A percentile compares a stretch with the other conserved stretches of the same genome.
Evolutionary conservation across 1,140 invertebrate species (phyloP).

Genomic region (Dendroctonus valens): DNA sequence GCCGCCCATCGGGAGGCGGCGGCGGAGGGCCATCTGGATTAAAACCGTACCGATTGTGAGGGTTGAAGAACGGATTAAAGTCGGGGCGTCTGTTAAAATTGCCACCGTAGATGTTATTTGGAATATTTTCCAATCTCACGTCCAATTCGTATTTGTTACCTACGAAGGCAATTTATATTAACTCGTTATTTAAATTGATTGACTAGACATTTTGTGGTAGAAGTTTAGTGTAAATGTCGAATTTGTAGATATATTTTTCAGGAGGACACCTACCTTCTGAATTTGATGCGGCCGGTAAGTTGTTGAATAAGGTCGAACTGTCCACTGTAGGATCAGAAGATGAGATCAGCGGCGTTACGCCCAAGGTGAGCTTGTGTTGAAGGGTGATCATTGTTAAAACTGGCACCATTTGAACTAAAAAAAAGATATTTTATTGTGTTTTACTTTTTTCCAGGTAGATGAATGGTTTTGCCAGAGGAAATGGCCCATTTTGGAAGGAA

Average conservation of each 20-base stretch:
- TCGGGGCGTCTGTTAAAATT: not conserved
- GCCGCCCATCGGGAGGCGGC: not conserved
- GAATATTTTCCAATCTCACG: constrained; percentile 4
- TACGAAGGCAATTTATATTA: too few species aligned
- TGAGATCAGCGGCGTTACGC: constrained; percentile 31
- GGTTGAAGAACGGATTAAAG: not conserved
- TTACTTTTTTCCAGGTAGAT: too few species aligned
- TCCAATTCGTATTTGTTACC: not conserved
- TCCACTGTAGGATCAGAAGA: constrained; percentile 18
- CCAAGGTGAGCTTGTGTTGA: constrained; percentile 41
- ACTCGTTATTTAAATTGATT: too few species aligned
- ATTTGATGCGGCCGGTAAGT: not conserved
- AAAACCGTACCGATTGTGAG: not conserved
- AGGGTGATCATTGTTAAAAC: constrained; percentile 45
- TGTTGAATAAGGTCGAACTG: constrained; percentile 9
- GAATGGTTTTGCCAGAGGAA: too few species aligned
- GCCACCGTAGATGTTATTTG: not conserved
- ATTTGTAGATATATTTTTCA: too few species aligned
- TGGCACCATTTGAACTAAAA: constrained; percentile 41
- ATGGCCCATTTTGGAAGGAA: too few species aligned
- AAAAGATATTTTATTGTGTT: not conserved
- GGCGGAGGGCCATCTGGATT: constrained; percentile 1
- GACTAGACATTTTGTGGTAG: too few species aligned
- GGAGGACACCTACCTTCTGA: too few species aligned
- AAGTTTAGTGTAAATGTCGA: too few species aligned